These are phyloP conservation scores for Coreoperca whiteheadi DNA, from an alignment of 2,113 vertebrate species.

Conservation along the genomic window DNA sequence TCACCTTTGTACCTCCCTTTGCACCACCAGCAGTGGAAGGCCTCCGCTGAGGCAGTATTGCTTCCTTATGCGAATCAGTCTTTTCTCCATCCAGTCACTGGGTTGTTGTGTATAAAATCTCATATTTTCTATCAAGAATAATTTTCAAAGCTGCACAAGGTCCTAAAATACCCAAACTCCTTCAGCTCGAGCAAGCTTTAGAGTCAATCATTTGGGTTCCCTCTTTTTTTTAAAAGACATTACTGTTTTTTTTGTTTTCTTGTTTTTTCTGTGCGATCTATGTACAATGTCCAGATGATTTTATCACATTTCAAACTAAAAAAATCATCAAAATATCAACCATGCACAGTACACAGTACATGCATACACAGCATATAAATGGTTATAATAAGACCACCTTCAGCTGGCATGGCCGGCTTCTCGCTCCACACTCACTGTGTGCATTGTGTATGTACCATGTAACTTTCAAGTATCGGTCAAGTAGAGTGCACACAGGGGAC, in stretches of 20 bases:
- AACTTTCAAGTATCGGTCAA: neutral
- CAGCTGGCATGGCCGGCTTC: too few relatives aligned
- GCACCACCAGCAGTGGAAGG: slow-evolving; percentile 22
- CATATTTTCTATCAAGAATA: neutral
- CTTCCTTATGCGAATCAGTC: neutral
- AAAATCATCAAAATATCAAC: too few relatives aligned
- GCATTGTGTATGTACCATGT: neutral
- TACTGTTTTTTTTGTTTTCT: too few relatives aligned
- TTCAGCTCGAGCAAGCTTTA: neutral
- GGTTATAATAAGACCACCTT: too few relatives aligned
- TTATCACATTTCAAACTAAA: too few relatives aligned
- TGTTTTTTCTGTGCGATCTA: too few relatives aligned
- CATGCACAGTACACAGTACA: too few relatives aligned
- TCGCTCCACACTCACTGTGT: too few relatives aligned
- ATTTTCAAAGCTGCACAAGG: neutral
- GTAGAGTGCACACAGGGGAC: neutral
- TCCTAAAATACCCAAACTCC: neutral
- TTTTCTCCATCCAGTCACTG: neutral
- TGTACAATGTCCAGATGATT: too few relatives aligned
- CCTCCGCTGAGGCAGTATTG: neutral
- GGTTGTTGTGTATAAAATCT: neutral
- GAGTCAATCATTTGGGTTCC: neutral
- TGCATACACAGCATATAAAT: too few relatives aligned
- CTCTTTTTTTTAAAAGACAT: neutral
- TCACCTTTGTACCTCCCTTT: slow-evolving; percentile 43